Evolutionary conservation across 2,797 vertebrate species (phyloP), one percentile per base, ranked within the genome.

Genomic region (Alectoris magna): DNA sequence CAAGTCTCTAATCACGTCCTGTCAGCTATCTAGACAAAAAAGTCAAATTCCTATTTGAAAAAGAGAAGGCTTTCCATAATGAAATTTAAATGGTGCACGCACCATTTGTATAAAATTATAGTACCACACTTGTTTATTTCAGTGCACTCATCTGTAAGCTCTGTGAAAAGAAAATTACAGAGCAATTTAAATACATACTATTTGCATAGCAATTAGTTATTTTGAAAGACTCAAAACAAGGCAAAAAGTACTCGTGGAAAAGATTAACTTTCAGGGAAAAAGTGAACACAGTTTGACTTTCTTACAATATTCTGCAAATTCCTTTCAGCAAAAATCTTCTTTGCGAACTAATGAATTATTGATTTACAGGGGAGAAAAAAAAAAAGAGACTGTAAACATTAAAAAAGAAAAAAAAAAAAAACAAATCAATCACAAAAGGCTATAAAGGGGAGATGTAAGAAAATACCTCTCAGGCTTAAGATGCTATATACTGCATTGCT

Each of bases 131-230:
- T 91, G 46, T 79, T 88, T 77, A 76, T 92, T 87, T 91, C 58
- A 75, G 21, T 88, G 90, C 75, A 48, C 34, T 91, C 41, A 83
- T 87, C 64, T 79, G 62, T 95, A 92, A 87, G 66, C 90, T 92
- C 91, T 84, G 69, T 69, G 70, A 66, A 90, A 84, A 85, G 82
- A 90, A 88, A 90, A 63, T 63, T 73, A 91, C 66, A 91, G 86
- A 94, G 85, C 82, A 67, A 58, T 86, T 70, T 79, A 75, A 91
- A 70, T 75, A 80, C 17, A 70, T 7, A 46, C 64, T 82, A 49
- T 91, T 93, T 96, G 95, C 92, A 94, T 94, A 96, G 87, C 84
- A 96, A 70, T 71, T 93, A 69, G 31, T 91, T 94, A 62, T 91
- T 92, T 41, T 88, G 51, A 95, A 89, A 84, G 49, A 85, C 36